Evolutionary conservation across 1,140 invertebrate genomes (phyloP).

Genomic region (Tigriopus japonicus): DNA sequence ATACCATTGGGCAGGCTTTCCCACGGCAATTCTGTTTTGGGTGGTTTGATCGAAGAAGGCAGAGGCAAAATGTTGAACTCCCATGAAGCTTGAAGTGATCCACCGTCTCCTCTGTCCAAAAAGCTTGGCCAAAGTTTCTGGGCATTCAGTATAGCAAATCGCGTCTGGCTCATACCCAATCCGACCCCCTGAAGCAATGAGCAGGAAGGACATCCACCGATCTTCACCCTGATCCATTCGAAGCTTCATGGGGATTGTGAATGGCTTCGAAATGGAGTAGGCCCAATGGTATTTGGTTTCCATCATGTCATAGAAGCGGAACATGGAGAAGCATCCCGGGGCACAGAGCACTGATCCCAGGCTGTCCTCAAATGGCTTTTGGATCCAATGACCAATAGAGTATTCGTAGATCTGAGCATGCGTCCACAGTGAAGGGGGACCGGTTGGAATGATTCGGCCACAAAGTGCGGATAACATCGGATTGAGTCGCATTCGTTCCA

Average conservation of each 20-base stretch:
- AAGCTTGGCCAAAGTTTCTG: background rate
- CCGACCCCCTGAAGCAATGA: background rate
- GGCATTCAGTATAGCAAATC: background rate
- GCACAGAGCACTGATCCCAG: background rate
- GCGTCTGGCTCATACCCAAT: background rate
- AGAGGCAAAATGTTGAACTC: too few species aligned
- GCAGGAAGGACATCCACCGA: background rate
- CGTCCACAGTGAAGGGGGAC: background rate
- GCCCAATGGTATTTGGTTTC: slow-evolving; percentile 1
- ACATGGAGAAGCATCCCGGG: background rate
- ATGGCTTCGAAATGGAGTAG: background rate
- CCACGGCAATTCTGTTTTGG: too few species aligned
- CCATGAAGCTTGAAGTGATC: background rate
- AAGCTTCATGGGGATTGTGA: background rate
- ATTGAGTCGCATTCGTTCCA: background rate
- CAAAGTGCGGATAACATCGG: background rate
- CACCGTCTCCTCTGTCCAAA: background rate
- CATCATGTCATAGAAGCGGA: background rate
- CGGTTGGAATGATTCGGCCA: background rate
- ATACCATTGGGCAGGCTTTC: too few species aligned
- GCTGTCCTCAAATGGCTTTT: background rate
- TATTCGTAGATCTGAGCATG: background rate
- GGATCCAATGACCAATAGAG: background rate
- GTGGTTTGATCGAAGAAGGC: too few species aligned
- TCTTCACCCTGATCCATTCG: background rate